phyloP scores from a whole-genome alignment of 2,888 invertebrate species.

The Thymelicus acteon region DNA sequence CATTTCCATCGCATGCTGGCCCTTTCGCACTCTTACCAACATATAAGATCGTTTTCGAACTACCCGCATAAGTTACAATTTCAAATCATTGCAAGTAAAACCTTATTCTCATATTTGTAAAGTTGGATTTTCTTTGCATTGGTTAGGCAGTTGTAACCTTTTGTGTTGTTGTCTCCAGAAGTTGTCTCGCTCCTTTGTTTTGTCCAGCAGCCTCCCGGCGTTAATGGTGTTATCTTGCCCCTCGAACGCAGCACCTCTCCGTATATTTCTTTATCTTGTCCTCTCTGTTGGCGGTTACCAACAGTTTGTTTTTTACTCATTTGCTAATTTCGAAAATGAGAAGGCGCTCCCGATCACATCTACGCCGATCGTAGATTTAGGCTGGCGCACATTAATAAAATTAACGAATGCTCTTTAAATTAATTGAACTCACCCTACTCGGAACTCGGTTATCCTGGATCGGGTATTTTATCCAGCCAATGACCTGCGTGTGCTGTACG shows the following conservation, averaged over 20 bases:
- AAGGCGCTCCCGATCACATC: conserved; percentile 79
- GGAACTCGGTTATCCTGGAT: conserved; percentile 73
- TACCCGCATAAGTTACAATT: conserved; percentile 39
- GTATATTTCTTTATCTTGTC: conserved; percentile 85
- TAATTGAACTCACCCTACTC: conserved; percentile 76
- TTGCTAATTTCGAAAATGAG: conserved; percentile 85
- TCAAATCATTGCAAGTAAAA: conserved; percentile 21
- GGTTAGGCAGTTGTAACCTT: conserved; percentile 35
- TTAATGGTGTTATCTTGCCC: conserved; percentile 83
- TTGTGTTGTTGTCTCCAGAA: conserved; percentile 45
- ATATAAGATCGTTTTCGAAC: conserved; percentile 42
- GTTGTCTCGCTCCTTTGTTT: conserved; percentile 73
- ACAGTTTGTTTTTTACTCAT: conserved; percentile 77
- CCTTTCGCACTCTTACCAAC: conserved; percentile 61
- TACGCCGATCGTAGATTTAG: conserved; percentile 78
- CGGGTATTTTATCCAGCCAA: conserved; percentile 44
- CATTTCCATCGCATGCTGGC: conserved; percentile 74
- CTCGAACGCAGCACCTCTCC: conserved; percentile 83
- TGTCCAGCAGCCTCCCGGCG: conserved; percentile 75
- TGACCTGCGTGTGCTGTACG: conserved; percentile 28
- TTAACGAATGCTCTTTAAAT: conserved; percentile 82
- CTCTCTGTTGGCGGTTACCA: conserved; percentile 76
- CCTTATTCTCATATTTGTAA: conserved; percentile 34
- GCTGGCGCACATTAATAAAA: conserved; percentile 78
- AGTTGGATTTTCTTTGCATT: conserved; percentile 34